Conservation (phyloP, 2,888 invertebrate genomes). For the Eristalis intricaria region DNA sequence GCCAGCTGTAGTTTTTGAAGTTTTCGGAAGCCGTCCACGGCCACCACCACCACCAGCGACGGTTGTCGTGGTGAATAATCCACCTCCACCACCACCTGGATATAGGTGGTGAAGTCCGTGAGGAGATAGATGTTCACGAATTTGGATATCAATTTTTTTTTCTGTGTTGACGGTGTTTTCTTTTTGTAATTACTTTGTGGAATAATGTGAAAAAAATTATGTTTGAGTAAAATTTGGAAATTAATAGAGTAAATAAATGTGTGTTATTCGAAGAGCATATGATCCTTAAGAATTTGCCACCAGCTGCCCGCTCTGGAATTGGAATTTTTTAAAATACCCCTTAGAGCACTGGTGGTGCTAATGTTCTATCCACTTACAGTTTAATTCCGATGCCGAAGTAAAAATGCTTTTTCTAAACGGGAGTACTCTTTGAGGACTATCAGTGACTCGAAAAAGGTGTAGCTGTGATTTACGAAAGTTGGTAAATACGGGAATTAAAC, state of each 20-base stretch:
- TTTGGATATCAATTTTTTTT: background rate
- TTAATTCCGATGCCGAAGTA: no score
- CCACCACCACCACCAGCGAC: constrained; percentile 45
- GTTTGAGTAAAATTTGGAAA: background rate
- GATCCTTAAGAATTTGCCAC: no score
- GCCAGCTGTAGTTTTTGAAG: constrained; percentile 31
- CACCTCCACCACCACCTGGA: constrained; percentile 12
- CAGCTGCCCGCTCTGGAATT: no score
- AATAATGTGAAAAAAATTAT: background rate
- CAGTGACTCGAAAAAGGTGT: no score
- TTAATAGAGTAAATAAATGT: background rate
- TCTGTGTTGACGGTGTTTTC: background rate
- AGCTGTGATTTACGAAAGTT: no score
- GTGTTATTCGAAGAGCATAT: background rate
- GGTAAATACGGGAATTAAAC: no score
- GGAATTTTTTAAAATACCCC: no score
- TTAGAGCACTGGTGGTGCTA: no score
- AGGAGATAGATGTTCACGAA: background rate
- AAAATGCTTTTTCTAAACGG: no score
- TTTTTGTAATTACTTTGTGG: background rate
- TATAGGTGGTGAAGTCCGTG: background rate
- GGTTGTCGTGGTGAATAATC: constrained; percentile 41
- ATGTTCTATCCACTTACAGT: no score
- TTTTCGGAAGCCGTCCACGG: constrained; percentile 53
- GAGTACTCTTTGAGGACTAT: no score